A percentile compares a stretch with the other conserved stretches of the same genome.
phyloP scores from a whole-genome alignment of 2,113 vertebrate species.

The Petromus typicus region DNA sequence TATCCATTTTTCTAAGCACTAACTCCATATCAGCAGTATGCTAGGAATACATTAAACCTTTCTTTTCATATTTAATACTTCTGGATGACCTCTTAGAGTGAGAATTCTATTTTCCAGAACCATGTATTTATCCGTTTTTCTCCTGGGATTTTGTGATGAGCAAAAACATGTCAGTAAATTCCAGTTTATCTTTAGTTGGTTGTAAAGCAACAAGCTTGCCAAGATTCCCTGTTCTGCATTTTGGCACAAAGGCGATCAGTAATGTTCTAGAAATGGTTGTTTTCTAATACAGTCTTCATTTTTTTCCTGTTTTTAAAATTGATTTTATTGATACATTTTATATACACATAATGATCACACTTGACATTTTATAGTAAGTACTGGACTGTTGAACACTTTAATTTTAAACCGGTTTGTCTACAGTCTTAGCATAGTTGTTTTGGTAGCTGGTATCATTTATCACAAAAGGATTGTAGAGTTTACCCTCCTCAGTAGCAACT shows the following conservation, averaged over 20 bases:
- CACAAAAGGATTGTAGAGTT: not conserved
- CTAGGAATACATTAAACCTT: not conserved
- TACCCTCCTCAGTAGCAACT: not conserved
- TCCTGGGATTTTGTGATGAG: slow-evolving; percentile 19
- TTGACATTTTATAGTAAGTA: not conserved
- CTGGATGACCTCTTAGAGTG: not conserved
- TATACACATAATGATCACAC: no score
- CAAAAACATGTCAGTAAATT: slow-evolving; percentile 21
- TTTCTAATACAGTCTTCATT: slow-evolving; percentile 17
- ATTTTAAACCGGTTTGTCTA: not conserved
- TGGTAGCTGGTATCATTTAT: not conserved
- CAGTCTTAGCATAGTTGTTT: not conserved
- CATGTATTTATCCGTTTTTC: not conserved
- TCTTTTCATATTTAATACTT: slow-evolving; percentile 23
- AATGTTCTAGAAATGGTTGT: slow-evolving; percentile 18
- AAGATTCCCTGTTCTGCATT: slow-evolving; percentile 5
- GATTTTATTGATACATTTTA: no score
- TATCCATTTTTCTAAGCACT: slow-evolving; percentile 5
- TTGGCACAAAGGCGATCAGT: not conserved
- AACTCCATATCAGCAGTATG: not conserved
- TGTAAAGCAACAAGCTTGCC: not conserved
- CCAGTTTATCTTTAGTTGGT: slow-evolving; percentile 30
- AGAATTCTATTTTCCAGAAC: not conserved
- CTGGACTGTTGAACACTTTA: not conserved
- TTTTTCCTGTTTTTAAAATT: no score